phyloP scores from a whole-genome alignment of 2,113 vertebrate genomes.

The Sturnus vulgaris region DNA sequence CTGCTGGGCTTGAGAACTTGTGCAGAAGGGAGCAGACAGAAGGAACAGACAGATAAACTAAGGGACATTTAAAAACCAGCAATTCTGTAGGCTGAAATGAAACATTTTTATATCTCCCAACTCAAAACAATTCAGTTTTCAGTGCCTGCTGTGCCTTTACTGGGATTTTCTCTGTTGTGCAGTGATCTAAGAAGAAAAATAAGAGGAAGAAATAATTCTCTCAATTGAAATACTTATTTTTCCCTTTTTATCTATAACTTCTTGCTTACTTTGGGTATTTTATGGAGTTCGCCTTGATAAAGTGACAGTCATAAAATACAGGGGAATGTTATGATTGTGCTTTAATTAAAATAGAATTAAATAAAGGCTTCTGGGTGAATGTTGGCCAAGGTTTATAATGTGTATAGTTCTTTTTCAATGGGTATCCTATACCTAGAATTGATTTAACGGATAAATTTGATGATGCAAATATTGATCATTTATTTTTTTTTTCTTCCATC shows the following conservation, averaged over 20 bases:
- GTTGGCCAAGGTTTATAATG: not conserved
- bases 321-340: not conserved
- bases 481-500: not conserved
- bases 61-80: not conserved
- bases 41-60: not conserved
- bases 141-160: not conserved
- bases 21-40: not conserved
- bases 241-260: not conserved
- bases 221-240: not conserved
- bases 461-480: not conserved
- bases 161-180: not conserved
- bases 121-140: not conserved
- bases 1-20: not conserved
- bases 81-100: not conserved
- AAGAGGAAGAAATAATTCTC: not conserved
- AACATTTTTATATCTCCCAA: not conserved
- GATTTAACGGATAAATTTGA: not conserved
- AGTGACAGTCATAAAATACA: not conserved
- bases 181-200: not conserved
- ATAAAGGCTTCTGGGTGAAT: not conserved
- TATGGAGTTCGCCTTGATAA: not conserved
- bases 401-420: not conserved
- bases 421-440: not conserved
- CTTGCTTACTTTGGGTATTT: not conserved
- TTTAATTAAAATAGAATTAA: not conserved